Percentiles rank a stretch among this genome's conserved stretches.
Evolutionary conservation across 2,113 vertebrate species (phyloP).

Genomic region (Steatornis caripensis): DNA sequence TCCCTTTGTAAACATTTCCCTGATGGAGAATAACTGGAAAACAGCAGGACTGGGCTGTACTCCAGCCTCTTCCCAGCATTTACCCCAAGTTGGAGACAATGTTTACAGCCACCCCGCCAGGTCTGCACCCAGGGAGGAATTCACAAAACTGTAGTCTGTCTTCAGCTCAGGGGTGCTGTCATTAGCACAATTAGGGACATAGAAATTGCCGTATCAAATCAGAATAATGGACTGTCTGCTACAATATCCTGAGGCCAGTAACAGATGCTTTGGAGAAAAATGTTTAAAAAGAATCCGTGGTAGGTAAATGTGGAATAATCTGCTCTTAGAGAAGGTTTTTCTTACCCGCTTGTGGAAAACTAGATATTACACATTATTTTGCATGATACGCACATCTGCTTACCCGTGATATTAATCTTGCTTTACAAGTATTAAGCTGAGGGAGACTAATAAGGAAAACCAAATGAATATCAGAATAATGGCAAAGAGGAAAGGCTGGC

Average conservation of each 20-base stretch:
- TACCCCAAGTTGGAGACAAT: rapidly evolving
- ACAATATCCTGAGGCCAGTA: not conserved
- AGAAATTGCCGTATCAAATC: not conserved
- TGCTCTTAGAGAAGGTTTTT: not conserved
- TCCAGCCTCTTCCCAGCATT: not conserved
- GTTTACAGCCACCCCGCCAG: not conserved
- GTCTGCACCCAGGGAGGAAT: not conserved
- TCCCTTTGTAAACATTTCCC: not conserved
- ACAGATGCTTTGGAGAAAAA: not conserved
- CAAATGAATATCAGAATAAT: not conserved
- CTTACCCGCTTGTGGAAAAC: not conserved
- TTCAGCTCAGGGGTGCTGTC: not conserved
- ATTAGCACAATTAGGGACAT: not conserved
- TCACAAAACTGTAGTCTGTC: not conserved
- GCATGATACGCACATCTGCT: not conserved
- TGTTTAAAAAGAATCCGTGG: not conserved
- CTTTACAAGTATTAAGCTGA: not conserved
- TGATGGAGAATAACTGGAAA: not conserved
- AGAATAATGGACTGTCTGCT: not conserved
- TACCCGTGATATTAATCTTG: not conserved
- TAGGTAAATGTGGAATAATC: not conserved
- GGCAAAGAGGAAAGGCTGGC: not conserved
- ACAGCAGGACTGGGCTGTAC: not conserved
- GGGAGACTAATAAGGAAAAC: not conserved
- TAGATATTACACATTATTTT: not conserved